Percentiles rank a stretch among this genome's conserved stretches.
phyloP scores from a whole-genome alignment of 2,113 vertebrate genomes.

The Bungarus multicinctus region DNA sequence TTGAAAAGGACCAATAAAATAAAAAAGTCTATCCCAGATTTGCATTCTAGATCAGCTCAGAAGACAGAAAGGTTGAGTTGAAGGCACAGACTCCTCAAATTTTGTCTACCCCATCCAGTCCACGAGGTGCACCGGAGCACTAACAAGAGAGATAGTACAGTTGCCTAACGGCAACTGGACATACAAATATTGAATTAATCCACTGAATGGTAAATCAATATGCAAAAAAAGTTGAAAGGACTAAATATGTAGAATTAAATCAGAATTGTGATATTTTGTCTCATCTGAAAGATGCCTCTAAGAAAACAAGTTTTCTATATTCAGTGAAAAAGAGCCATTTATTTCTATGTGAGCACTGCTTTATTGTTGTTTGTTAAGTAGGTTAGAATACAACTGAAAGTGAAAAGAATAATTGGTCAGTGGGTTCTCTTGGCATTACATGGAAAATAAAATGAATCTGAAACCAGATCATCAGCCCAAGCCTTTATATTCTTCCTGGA shows the following conservation, averaged over 20 bases:
- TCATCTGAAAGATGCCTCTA: background rate
- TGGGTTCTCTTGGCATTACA: background rate
- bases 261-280: background rate
- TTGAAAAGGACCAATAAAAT: background rate
- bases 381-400: background rate
- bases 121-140: background rate
- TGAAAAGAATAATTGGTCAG: background rate
- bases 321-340: background rate
- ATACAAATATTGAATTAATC: background rate
- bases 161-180: background rate
- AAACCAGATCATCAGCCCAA: background rate
- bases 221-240: background rate
- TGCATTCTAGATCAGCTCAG: background rate
- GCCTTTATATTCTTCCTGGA: background rate
- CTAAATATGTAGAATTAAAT: background rate
- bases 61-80: background rate
- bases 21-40: background rate
- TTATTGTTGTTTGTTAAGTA: background rate
- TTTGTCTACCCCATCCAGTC: background rate
- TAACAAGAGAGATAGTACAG: background rate
- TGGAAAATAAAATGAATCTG: background rate
- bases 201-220: background rate
- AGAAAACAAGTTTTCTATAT: background rate
- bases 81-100: background rate
- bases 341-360: background rate